Conservation (phyloP, 2,888 invertebrate genomes). For the Athalia rosae region DNA sequence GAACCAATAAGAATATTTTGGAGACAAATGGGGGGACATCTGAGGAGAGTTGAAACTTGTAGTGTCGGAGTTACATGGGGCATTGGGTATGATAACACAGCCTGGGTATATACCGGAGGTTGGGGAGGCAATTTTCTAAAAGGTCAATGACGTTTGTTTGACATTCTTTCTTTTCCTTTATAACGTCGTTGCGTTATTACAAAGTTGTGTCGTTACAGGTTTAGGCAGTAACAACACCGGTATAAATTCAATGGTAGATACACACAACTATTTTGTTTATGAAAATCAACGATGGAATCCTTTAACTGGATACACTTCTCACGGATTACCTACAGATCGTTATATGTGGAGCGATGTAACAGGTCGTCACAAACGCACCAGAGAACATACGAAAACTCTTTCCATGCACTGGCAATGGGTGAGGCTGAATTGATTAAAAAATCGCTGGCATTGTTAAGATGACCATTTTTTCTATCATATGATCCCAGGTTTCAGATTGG, state of each 20-base stretch:
- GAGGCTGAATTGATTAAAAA: conserved; percentile 54
- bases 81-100: conserved; percentile 89
- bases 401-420: conserved; percentile 95
- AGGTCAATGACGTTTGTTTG: conserved; percentile 71
- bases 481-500: conserved; percentile 88
- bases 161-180: conserved; percentile 23
- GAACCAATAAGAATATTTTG: conserved; percentile 88
- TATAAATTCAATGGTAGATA: conserved; percentile 87
- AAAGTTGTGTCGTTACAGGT: conserved; percentile 63
- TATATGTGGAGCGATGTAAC: conserved; percentile 95
- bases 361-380: conserved; percentile 87
- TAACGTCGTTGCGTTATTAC: conserved; percentile 12
- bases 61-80: conserved; percentile 92
- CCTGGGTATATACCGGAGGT: conserved; percentile 93
- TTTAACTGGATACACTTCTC: conserved; percentile 89
- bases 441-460: not conserved
- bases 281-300: conserved; percentile 98
- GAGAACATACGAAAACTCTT: conserved; percentile 89
- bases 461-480: not conserved
- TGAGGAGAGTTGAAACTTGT: conserved; percentile 86
- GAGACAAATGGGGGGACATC: conserved; percentile 91
- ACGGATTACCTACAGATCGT: conserved; percentile 89
- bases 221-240: conserved; percentile 77
- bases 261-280: conserved; percentile 90
- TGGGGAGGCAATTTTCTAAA: conserved; percentile 91